These are phyloP conservation scores for Astropecten irregularis DNA, from an alignment of 53 echinoderm and acorn worm genomes.

Conservation along the genomic window DNA sequence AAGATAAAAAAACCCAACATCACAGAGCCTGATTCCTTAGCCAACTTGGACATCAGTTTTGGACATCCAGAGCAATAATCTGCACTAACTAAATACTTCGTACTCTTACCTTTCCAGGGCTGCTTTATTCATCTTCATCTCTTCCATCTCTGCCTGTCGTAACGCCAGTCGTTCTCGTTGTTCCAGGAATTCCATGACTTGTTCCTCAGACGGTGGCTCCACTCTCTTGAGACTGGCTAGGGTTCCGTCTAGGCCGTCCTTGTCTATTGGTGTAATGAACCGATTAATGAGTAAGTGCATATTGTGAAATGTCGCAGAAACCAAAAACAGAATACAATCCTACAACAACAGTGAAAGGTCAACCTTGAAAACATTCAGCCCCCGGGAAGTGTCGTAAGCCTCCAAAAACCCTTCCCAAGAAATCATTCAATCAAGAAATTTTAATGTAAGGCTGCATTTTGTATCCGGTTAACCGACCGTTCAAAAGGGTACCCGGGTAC, in stretches of 20 bases:
- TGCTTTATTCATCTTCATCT: conserved; percentile 17
- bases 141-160: conserved; percentile 31
- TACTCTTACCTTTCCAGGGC: conserved; percentile 49
- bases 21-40: background rate
- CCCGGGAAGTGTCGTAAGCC: background rate
- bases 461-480: too few relatives aligned
- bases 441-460: too few relatives aligned
- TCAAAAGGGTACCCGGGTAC: too few relatives aligned
- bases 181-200: conserved; percentile 38
- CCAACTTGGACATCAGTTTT: too few relatives aligned
- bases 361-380: too few relatives aligned
- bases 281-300: background rate
- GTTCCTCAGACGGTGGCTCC: conserved; percentile 56
- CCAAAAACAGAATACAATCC: too few relatives aligned
- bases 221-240: conserved; percentile 43
- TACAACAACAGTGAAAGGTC: too few relatives aligned
- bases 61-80: too few relatives aligned
- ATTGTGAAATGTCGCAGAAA: background rate
- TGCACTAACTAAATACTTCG: too few relatives aligned
- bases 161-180: conserved; percentile 3
- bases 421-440: too few relatives aligned
- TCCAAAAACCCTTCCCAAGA: too few relatives aligned
- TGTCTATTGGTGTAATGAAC: conserved; percentile 35
- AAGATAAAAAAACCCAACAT: background rate
- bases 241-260: conserved; percentile 57